Percentiles rank a stretch among this genome's conserved stretches.
phyloP scores from a whole-genome alignment of 2,888 invertebrate genomes.

The Tipula lateralis region DNA sequence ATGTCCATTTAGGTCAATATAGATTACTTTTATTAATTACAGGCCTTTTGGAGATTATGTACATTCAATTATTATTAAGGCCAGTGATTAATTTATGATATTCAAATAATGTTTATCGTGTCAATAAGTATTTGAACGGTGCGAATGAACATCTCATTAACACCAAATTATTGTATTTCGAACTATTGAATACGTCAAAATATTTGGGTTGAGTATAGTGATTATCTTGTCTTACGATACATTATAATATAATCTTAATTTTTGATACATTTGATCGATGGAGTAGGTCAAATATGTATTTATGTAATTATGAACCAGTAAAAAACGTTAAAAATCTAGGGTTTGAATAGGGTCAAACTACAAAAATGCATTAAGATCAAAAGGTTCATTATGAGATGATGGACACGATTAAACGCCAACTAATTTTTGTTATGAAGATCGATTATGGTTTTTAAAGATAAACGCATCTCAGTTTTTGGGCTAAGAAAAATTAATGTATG shows the following conservation, averaged over 20 bases:
- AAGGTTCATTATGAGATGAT: neutral
- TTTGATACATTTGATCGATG: neutral
- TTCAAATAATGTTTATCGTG: neutral
- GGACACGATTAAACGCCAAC: neutral
- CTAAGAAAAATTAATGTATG: too few relatives aligned
- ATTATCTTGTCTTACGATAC: neutral
- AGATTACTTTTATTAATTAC: neutral
- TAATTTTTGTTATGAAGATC: neutral
- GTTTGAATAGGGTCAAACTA: neutral
- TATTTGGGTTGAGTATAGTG: neutral
- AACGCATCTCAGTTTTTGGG: too few relatives aligned
- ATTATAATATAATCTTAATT: neutral
- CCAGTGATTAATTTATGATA: too few relatives aligned
- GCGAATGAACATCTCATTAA: neutral
- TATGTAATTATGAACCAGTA: neutral
- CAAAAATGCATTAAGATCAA: neutral
- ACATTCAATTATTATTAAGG: neutral
- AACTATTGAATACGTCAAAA: neutral
- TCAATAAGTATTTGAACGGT: neutral
- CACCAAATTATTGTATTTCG: neutral
- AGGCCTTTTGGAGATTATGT: neutral
- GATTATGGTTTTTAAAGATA: neutral
- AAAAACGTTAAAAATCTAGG: neutral
- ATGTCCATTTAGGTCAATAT: neutral
- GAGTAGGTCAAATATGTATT: neutral